These are phyloP conservation scores for Apeltes quadracus DNA, from an alignment of 2,113 vertebrate species.

Conservation along the genomic window DNA sequence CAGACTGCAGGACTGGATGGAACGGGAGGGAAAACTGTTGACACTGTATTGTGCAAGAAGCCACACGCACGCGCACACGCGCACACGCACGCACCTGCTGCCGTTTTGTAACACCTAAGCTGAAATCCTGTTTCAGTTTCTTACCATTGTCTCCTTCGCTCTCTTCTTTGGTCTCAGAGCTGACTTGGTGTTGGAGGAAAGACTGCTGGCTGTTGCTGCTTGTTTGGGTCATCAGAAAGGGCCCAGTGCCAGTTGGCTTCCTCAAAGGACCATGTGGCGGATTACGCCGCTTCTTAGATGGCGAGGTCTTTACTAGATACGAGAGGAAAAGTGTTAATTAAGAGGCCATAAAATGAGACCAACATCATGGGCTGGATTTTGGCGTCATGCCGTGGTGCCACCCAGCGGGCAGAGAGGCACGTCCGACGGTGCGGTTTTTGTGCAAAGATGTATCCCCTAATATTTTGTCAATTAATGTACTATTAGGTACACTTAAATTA, in stretches of 20 bases:
- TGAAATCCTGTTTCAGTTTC: constrained; percentile 21
- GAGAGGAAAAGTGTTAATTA: constrained; percentile 15
- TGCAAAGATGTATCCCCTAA: not conserved
- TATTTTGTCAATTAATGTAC: not conserved
- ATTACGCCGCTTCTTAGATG: constrained; percentile 88
- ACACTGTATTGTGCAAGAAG: constrained; percentile 16
- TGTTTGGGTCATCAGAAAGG: constrained; percentile 47
- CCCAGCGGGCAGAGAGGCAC: not conserved
- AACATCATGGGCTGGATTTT: not conserved
- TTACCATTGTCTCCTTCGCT: constrained; percentile 82
- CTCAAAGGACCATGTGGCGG: constrained; percentile 72
- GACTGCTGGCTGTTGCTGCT: constrained; percentile 41
- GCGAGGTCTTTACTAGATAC: constrained; percentile 85
- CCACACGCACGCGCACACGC: too few species aligned
- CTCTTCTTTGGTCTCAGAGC: constrained; percentile 70
- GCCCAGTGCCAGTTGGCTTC: constrained; percentile 60
- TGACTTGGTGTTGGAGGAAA: constrained; percentile 45
- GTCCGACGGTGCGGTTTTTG: not conserved
- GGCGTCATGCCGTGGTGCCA: not conserved
- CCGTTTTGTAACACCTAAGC: too few species aligned
- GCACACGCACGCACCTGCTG: too few species aligned
- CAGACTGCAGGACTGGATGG: constrained; percentile 77
- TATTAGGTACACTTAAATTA: not conserved
- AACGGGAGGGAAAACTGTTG: constrained; percentile 15
- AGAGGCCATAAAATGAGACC: not conserved